Conservation (phyloP, 2,888 invertebrate species). For the Yponomeuta malinellus region DNA sequence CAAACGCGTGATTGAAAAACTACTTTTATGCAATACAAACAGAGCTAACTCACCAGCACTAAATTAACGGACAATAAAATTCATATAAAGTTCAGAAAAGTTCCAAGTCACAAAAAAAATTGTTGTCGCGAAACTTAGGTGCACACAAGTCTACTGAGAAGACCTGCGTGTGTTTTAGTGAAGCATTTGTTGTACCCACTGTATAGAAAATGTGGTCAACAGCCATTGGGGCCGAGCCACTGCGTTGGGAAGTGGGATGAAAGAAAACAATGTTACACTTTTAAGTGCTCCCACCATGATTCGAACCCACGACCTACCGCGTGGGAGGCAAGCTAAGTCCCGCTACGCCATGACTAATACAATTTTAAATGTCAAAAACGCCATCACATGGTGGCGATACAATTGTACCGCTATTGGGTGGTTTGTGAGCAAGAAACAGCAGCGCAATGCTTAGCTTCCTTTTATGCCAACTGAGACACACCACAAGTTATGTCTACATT, state of each 20-base stretch:
- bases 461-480: too few relatives aligned
- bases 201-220: constrained; percentile 17
- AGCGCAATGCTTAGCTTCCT: too few relatives aligned
- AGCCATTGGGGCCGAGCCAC: constrained; percentile 21
- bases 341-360: neutral
- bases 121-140: constrained; percentile 31
- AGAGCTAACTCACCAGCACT: too few relatives aligned
- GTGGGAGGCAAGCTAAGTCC: neutral
- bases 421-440: too few relatives aligned
- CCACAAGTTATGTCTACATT: too few relatives aligned
- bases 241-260: constrained; percentile 27
- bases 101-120: constrained; percentile 30
- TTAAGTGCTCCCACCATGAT: neutral
- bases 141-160: constrained; percentile 29
- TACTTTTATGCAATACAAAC: neutral
- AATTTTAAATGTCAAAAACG: neutral
- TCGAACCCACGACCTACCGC: neutral
- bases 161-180: constrained; percentile 30
- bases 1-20: neutral
- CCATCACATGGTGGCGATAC: neutral
- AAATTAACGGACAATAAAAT: too few relatives aligned
- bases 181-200: constrained; percentile 29
- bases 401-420: too few relatives aligned
- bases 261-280: constrained; percentile 6
- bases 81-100: neutral